phyloP scores from a whole-genome alignment of 2,113 vertebrate genomes.

The Muntiacus reevesi region DNA sequence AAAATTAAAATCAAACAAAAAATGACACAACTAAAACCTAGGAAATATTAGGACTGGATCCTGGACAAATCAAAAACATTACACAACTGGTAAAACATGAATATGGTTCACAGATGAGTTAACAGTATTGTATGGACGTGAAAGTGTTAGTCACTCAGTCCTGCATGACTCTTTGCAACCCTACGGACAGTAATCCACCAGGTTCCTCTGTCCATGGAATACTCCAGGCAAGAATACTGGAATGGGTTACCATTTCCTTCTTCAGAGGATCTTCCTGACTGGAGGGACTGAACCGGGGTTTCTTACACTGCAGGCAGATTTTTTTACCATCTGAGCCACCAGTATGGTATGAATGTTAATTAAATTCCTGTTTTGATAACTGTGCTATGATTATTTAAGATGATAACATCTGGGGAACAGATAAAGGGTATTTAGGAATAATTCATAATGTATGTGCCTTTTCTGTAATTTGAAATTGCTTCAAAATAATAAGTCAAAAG shows the following conservation, averaged over 20 bases:
- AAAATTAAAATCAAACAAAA: not conserved
- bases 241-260: not conserved
- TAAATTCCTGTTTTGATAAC: not conserved
- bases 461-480: not conserved
- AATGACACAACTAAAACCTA: not conserved
- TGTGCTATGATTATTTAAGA: not conserved
- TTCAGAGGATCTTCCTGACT: not conserved
- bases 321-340: not conserved
- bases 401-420: not conserved
- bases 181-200: not conserved
- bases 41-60: not conserved
- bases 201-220: not conserved
- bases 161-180: not conserved
- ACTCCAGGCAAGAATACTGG: not conserved
- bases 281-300: not conserved
- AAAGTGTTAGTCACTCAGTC: not conserved
- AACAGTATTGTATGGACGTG: not conserved
- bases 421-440: not conserved
- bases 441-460: not conserved
- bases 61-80: not conserved
- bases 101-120: not conserved
- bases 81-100: not conserved
- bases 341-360: not conserved
- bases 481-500: not conserved
- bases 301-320: not conserved